phyloP scores from a whole-genome alignment of 2,888 invertebrate species.

The Campopleginae sp. region DNA sequence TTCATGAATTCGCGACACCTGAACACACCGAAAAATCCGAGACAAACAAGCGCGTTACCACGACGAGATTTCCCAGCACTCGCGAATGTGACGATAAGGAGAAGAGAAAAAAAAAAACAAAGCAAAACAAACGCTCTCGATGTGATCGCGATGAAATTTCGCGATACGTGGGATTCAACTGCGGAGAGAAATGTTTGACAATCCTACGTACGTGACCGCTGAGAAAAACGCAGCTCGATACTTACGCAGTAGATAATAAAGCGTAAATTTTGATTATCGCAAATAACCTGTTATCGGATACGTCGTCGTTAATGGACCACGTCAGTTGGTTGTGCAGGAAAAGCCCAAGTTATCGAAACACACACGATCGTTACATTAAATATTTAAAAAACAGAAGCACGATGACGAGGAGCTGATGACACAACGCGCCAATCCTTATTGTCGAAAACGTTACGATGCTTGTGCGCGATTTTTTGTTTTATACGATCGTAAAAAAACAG shows the following conservation, averaged over 20 bases:
- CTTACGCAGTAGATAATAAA: neutral
- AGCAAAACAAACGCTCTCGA: neutral
- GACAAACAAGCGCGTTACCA: slow-evolving; percentile 10
- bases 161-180: neutral
- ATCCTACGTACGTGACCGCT: neutral
- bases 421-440: slow-evolving; percentile 16
- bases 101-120: neutral
- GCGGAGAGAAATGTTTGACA: neutral
- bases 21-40: slow-evolving; percentile 2
- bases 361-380: slow-evolving; percentile 16
- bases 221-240: neutral
- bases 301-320: slow-evolving; percentile 58
- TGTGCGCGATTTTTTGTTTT: slow-evolving; percentile 31
- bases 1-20: slow-evolving; percentile 16
- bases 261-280: slow-evolving; percentile 39
- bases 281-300: slow-evolving; percentile 54
- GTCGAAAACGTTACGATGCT: slow-evolving; percentile 40
- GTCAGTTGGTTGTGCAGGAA: slow-evolving; percentile 52
- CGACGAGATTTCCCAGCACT: slow-evolving; percentile 21
- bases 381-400: slow-evolving; percentile 24
- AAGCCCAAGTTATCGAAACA: slow-evolving; percentile 16
- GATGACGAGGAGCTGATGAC: neutral
- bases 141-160: neutral
- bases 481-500: slow-evolving; percentile 29
- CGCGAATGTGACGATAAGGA: neutral